A percentile compares a stretch with the other conserved stretches of the same genome.
Evolutionary conservation across 2,113 vertebrate species (phyloP).

Genomic region (Merops nubicus): DNA sequence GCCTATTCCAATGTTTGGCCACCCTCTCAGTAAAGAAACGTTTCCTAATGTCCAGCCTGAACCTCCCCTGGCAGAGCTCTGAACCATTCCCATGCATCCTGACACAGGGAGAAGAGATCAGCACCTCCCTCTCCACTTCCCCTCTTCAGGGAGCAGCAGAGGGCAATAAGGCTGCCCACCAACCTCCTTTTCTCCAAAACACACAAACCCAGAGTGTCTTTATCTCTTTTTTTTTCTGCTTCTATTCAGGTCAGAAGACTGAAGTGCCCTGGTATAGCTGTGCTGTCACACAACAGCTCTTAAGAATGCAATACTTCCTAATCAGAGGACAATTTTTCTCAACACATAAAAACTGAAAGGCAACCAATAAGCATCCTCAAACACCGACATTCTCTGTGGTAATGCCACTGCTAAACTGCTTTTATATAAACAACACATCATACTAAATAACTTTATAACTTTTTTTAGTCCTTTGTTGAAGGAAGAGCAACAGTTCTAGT

Average conservation of each 20-base stretch:
- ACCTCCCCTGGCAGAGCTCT: neutral
- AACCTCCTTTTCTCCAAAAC: neutral
- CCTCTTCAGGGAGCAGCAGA: neutral
- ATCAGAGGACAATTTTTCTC: neutral
- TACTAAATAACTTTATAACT: neutral
- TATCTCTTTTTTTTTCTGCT: neutral
- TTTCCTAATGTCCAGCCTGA: neutral
- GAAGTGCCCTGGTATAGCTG: neutral
- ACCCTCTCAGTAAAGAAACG: neutral
- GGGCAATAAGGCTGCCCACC: neutral
- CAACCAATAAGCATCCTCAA: neutral
- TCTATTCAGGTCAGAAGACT: neutral
- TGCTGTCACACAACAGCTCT: neutral
- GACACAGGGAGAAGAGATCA: neutral
- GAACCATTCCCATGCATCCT: accelerated
- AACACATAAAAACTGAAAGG: neutral
- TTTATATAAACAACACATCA: neutral
- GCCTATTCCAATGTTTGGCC: neutral
- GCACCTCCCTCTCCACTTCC: neutral
- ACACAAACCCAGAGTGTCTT: neutral
- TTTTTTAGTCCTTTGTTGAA: neutral
- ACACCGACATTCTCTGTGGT: neutral
- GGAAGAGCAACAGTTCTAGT: neutral
- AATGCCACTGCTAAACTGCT: neutral
- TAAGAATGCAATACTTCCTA: neutral